phyloP scores from a whole-genome alignment of 2,113 vertebrate genomes.

The Alethe castanea region DNA sequence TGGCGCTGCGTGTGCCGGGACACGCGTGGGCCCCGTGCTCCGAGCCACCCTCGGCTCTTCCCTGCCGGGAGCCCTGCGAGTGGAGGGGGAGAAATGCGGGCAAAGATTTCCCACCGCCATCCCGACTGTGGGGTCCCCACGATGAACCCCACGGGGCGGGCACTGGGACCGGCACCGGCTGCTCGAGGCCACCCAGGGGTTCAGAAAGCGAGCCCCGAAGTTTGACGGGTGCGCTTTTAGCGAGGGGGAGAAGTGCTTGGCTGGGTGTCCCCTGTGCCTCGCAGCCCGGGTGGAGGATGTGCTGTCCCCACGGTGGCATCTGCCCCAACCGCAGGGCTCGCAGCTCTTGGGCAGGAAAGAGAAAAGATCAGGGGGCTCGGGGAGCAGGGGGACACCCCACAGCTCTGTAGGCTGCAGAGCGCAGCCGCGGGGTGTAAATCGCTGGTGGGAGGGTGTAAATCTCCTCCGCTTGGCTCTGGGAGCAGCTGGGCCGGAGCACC shows the following conservation, averaged over 20 bases:
- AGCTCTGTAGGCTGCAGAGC: not conserved
- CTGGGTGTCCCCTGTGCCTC: too few relatives aligned
- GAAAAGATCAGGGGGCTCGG: not conserved
- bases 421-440: not conserved
- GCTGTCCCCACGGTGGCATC: not conserved
- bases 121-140: accelerated
- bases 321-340: accelerated
- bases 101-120: not conserved
- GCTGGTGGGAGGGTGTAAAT: not conserved
- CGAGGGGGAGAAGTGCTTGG: accelerated
- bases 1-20: accelerated
- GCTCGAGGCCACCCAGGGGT: not conserved
- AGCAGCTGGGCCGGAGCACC: not conserved
- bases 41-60: not conserved
- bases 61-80: not conserved
- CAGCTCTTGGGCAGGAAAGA: not conserved
- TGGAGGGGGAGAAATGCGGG: accelerated
- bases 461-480: not conserved
- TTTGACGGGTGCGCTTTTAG: not conserved
- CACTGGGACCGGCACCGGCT: not conserved
- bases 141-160: not conserved
- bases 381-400: not conserved
- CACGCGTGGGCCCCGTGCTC: not conserved
- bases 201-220: not conserved
- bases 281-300: accelerated